A percentile compares a stretch with the other conserved stretches of the same genome.
These are phyloP conservation scores for Proctacanthus coquilletti DNA, from an alignment of 1,140 invertebrate genomes.

Conservation along the genomic window DNA sequence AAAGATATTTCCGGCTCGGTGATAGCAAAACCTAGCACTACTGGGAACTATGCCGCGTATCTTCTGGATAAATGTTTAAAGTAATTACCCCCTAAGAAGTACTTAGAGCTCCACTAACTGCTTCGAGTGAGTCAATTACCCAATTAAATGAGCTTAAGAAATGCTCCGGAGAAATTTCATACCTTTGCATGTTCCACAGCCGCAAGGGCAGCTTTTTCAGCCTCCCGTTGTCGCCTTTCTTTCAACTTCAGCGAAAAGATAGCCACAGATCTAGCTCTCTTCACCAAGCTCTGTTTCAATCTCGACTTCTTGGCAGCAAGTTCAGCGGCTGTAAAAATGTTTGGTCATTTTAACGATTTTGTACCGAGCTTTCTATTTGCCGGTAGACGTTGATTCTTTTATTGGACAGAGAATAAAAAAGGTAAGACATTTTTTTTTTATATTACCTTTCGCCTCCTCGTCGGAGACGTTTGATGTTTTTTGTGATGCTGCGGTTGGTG, in stretches of 20 bases:
- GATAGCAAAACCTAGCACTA: too few species aligned
- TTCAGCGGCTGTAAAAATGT: constrained; percentile 29
- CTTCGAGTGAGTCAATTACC: too few species aligned
- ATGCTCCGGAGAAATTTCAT: neutral
- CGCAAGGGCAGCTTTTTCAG: constrained; percentile 40
- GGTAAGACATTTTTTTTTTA: neutral
- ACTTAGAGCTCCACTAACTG: too few species aligned
- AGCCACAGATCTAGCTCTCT: constrained; percentile 61
- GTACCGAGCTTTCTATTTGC: too few species aligned
- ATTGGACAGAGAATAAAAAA: constrained; percentile 1
- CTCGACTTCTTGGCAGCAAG: constrained; percentile 49
- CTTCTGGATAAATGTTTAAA: too few species aligned
- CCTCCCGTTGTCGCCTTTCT: constrained; percentile 54
- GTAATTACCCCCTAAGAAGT: too few species aligned
- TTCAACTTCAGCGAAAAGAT: constrained; percentile 67
- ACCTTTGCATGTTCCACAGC: constrained; percentile 30
- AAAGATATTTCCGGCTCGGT: too few species aligned
- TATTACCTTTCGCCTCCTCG: constrained; percentile 25
- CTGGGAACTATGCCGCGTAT: too few species aligned
- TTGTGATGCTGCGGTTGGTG: constrained; percentile 10
- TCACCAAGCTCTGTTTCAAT: constrained; percentile 42
- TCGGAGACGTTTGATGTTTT: constrained; percentile 18
- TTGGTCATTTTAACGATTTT: neutral
- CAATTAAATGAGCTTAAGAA: too few species aligned
- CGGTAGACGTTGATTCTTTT: too few species aligned